Conservation (phyloP, 2,797 vertebrate genomes). For the Phyllotis vaccarum region DNA sequence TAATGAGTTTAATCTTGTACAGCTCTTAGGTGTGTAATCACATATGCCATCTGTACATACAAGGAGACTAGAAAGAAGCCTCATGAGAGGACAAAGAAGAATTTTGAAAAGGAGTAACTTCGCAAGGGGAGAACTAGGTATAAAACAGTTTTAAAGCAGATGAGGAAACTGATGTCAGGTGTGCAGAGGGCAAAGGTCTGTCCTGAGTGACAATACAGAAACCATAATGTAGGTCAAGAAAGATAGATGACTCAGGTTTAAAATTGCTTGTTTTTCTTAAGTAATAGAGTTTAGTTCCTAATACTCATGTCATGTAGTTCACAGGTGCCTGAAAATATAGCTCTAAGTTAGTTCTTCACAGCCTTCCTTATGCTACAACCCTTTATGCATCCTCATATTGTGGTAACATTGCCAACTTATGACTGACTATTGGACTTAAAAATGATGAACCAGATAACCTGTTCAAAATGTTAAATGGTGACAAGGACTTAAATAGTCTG, state of each 20-base stretch:
- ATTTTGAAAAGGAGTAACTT: background rate
- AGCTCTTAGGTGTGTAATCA: background rate
- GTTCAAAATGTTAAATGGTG: no score
- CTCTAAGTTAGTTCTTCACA: background rate
- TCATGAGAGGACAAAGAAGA: background rate
- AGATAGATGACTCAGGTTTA: background rate
- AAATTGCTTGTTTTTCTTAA: background rate
- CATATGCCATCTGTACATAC: background rate
- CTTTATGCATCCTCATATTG: background rate
- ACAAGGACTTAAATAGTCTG: no score
- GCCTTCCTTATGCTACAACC: no score
- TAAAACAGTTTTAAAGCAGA: background rate
- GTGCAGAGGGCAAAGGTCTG: fast-evolving
- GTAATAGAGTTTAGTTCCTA: background rate
- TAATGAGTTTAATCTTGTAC: background rate
- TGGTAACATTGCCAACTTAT: no score
- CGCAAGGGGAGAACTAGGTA: background rate
- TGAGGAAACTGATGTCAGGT: background rate
- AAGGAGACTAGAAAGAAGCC: background rate
- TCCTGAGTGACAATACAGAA: background rate
- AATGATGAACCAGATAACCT: no score
- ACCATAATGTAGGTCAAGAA: background rate
- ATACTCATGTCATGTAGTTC: background rate
- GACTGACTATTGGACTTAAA: no score
- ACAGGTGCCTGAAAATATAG: background rate